A percentile compares a stretch with the other conserved stretches of the same genome.
phyloP scores from a whole-genome alignment of 2,797 vertebrate species.

The Cetoscarus ocellatus region DNA sequence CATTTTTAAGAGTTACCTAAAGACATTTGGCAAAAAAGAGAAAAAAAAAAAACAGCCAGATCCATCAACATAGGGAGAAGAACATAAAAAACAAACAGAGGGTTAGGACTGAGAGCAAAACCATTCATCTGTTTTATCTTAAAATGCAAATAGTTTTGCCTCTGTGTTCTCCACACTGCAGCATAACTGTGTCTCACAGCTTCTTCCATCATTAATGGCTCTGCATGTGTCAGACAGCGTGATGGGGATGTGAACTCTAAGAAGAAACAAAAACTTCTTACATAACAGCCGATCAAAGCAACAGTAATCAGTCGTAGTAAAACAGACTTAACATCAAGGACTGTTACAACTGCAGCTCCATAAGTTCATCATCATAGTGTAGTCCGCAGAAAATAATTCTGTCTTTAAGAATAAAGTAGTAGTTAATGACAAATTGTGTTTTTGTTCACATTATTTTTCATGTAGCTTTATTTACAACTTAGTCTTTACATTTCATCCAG shows the following conservation, averaged over 20 bases:
- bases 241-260: conserved; percentile 42
- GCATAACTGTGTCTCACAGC: conserved; percentile 54
- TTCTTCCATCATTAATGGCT: conserved; percentile 66
- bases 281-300: not conserved
- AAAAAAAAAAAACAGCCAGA: conserved; percentile 5
- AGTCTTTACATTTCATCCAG: no score
- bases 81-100: not conserved
- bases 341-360: not conserved
- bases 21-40: conserved; percentile 11
- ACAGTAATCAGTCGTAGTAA: not conserved
- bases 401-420: no score
- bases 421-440: no score
- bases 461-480: no score
- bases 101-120: conserved; percentile 25
- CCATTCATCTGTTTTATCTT: conserved; percentile 40
- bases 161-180: conserved; percentile 42
- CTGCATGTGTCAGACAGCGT: conserved; percentile 57
- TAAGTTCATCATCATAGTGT: not conserved
- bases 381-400: not conserved
- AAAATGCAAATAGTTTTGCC: conserved; percentile 46
- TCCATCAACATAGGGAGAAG: conserved; percentile 37
- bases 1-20: conserved; percentile 32
- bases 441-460: no score
- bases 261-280: conserved; percentile 24
- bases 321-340: not conserved